These are phyloP conservation scores for Zosterops hypoxanthus DNA, from an alignment of 2,113 vertebrate species.

Conservation along the genomic window DNA sequence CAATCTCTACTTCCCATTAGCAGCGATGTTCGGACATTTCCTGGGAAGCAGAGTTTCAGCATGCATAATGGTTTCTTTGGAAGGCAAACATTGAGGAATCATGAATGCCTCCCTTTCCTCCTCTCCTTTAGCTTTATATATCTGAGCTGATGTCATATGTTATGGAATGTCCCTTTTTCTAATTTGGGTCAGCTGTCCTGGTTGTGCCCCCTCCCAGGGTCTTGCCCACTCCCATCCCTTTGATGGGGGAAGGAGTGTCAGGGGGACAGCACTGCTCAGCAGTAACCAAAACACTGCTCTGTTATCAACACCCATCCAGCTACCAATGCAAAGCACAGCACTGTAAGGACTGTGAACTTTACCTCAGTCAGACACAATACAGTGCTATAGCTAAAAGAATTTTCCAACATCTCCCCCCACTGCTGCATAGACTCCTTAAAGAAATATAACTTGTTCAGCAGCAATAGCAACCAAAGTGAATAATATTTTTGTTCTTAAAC, in stretches of 20 bases:
- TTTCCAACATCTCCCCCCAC: neutral
- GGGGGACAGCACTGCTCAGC: neutral
- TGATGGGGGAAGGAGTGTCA: neutral
- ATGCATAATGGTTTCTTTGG: neutral
- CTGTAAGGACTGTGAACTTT: neutral
- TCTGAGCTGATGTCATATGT: neutral
- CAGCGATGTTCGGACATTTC: neutral
- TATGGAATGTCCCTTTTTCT: neutral
- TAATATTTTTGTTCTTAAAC: neutral
- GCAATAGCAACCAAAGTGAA: neutral
- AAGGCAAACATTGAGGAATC: neutral
- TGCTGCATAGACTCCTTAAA: neutral
- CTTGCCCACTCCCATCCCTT: neutral
- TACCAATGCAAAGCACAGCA: neutral
- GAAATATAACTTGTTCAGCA: neutral
- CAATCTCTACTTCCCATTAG: neutral
- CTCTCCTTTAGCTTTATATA: neutral
- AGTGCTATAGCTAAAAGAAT: neutral
- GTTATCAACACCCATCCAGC: neutral
- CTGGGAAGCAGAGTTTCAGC: neutral
- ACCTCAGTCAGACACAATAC: neutral
- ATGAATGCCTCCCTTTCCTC: neutral
- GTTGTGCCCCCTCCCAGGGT: neutral
- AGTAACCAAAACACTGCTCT: neutral
- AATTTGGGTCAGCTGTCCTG: neutral